A percentile compares a stretch with the other conserved stretches of the same genome.
These are phyloP conservation scores for Styela plicata DNA, from an alignment of 23 tunicate species.

Conservation along the genomic window DNA sequence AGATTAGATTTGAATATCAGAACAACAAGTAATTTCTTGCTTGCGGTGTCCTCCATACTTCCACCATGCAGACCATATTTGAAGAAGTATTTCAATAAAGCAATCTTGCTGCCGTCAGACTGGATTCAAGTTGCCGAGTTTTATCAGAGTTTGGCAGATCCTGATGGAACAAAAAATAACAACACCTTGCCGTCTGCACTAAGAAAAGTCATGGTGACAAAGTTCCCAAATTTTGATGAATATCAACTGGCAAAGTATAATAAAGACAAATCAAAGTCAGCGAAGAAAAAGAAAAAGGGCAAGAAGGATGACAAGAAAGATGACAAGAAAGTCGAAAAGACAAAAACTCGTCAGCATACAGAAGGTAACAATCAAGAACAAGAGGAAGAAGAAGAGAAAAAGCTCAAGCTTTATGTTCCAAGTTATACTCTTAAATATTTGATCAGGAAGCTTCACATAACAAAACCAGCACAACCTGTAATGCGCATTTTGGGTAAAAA, in stretches of 20 bases:
- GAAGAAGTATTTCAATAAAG: constrained; percentile 47
- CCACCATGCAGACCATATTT: constrained; percentile 32
- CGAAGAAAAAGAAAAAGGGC: constrained; percentile 8
- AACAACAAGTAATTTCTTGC: constrained; percentile 44
- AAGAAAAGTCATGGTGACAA: constrained; percentile 61
- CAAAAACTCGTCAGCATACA: not conserved
- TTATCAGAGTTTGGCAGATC: constrained; percentile 14
- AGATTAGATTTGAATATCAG: constrained; percentile 49
- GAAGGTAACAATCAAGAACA: not conserved
- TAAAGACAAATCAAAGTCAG: constrained; percentile 30
- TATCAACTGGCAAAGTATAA: constrained; percentile 69
- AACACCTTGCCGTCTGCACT: constrained; percentile 34
- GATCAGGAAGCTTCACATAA: constrained; percentile 65
- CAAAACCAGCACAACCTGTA: constrained; percentile 62
- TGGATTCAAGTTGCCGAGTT: constrained; percentile 73
- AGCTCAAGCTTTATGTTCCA: constrained; percentile 7
- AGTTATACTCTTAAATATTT: constrained; percentile 39
- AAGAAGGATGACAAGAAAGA: not conserved
- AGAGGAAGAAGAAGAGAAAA: not conserved
- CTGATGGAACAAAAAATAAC: not conserved
- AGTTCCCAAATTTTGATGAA: constrained; percentile 62
- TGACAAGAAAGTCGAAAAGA: not conserved
- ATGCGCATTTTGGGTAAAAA: constrained; percentile 74
- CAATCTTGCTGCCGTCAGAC: constrained; percentile 54
- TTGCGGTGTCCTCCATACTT: constrained; percentile 33